Evolutionary conservation across 2,888 invertebrate species (phyloP).

Genomic region (Villa cingulata): DNA sequence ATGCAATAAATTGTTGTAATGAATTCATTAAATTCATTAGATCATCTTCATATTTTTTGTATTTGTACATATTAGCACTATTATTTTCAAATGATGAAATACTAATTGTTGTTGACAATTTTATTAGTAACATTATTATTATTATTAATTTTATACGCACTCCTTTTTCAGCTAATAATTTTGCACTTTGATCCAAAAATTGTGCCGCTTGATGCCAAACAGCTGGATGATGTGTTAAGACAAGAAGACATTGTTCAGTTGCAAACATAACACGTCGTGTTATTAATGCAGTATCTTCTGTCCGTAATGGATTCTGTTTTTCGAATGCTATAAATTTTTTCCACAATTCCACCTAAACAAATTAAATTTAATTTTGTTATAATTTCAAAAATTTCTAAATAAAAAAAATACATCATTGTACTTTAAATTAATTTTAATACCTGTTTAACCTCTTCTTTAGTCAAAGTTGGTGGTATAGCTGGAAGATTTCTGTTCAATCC

Average conservation of each 20-base stretch:
- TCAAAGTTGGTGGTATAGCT: constrained; percentile 87
- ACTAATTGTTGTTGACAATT: too few species aligned
- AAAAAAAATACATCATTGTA: neutral
- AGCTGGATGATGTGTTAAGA: constrained; percentile 94
- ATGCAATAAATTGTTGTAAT: too few species aligned
- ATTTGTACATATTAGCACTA: too few species aligned
- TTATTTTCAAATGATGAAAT: too few species aligned
- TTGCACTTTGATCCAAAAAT: constrained; percentile 89
- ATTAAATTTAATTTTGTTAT: constrained; percentile 5
- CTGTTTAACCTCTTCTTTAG: constrained; percentile 84
- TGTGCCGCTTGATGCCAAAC: constrained; percentile 99
- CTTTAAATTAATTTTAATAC: constrained; percentile 34
- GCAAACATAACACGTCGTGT: constrained; percentile 96
- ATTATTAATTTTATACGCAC: too few species aligned
- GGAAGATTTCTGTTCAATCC: constrained; percentile 92
- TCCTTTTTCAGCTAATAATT: constrained; percentile 87
- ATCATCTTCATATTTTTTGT: too few species aligned
- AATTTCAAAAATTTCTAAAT: constrained; percentile 1
- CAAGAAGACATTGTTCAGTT: constrained; percentile 92
- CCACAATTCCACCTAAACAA: constrained; percentile 81
- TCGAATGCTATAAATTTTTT: constrained; percentile 98
- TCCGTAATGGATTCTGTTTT: constrained; percentile 87
- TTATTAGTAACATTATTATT: too few species aligned
- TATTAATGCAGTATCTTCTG: constrained; percentile 88
- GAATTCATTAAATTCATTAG: too few species aligned